These are phyloP conservation scores for Sinohyriopsis cumingii DNA, from an alignment of 2,888 invertebrate genomes.

Conservation along the genomic window DNA sequence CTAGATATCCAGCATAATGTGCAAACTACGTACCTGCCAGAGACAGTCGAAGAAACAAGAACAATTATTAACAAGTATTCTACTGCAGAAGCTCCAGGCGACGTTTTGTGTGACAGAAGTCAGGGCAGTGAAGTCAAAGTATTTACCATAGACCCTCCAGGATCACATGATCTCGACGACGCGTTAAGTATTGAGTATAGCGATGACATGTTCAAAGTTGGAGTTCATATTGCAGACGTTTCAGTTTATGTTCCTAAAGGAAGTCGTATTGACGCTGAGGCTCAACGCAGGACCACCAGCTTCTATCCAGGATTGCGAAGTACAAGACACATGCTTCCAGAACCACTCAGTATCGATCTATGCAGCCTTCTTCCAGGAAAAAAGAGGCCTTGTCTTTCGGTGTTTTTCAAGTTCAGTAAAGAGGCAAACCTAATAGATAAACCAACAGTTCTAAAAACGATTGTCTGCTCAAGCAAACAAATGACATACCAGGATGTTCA, in stretches of 20 bases:
- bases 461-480: slow-evolving; percentile 15
- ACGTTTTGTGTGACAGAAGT: slow-evolving; percentile 1
- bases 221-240: slow-evolving; percentile 46
- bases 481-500: slow-evolving; percentile 21
- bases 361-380: slow-evolving; percentile 23
- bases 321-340: slow-evolving; percentile 32
- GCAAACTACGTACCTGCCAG: slow-evolving; percentile 15
- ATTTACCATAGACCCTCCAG: slow-evolving; percentile 39
- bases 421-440: neutral
- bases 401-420: slow-evolving; percentile 22
- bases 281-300: slow-evolving; percentile 28
- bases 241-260: slow-evolving; percentile 26
- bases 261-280: slow-evolving; percentile 36
- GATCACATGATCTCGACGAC: slow-evolving; percentile 39
- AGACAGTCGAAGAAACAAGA: slow-evolving; percentile 11
- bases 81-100: neutral
- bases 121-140: slow-evolving; percentile 23
- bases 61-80: neutral
- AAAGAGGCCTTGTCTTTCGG: slow-evolving; percentile 28
- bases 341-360: slow-evolving; percentile 23
- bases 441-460: neutral
- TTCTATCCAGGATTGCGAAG: slow-evolving; percentile 29
- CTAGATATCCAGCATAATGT: slow-evolving; percentile 25
- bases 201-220: slow-evolving; percentile 24
- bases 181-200: slow-evolving; percentile 29